Base-by-base conservation (phyloP, 2,113 vertebrate species). In the Casuarius casuarius region DNA sequence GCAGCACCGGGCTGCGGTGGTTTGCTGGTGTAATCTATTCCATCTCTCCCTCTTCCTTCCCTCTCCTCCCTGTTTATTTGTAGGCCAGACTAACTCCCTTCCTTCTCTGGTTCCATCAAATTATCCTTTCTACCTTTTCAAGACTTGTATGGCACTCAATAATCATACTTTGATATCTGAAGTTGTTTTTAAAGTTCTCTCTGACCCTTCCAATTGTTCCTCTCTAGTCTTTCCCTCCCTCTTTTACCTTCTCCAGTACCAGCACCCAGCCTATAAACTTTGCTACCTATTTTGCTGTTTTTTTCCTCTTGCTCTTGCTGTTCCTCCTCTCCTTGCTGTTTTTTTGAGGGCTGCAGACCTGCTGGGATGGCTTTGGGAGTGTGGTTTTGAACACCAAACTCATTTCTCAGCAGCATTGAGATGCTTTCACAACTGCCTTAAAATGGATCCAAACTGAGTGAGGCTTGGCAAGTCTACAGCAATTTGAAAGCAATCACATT, bases 391-490 rank as follows among this genome's bases (percentile, higher is more conserved):
- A 25, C 80, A 79, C 74, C 70, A 33, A 87, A 73, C 10, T 15
- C 62, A 83, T 67, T 59, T 86, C 89, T 87, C 71, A 7, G 10
- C 87, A 78, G 58, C 56, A 4, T 65, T 35, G 79, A 94, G 81
- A 75, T 94, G 84, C 89, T 97, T 91, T 93, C 83, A 87, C 78
- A 93, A 63, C 71, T 7, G 11, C 94, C 81, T 96, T 92, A 74
- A 93, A 94, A 87, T 56, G 84, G 56, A 83, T 89, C 49, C 29
- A 58, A 28, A 46, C 59, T 22, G 83, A 94, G 76, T 25, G 33
- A 92, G 87, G 82, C 76, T 97, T 98, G 97, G 97, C 97, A 97
- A 90, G 71, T 71, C 91, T 90, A 82, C 81, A 68, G 89, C 26
- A 3, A 89, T 95, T 92, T 84, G 89, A 96, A 96, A 96, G 92